Evolutionary conservation across 2,113 vertebrate genomes (phyloP), one percentile per base, ranked within the genome.

Genomic region (Zapornia atra): DNA sequence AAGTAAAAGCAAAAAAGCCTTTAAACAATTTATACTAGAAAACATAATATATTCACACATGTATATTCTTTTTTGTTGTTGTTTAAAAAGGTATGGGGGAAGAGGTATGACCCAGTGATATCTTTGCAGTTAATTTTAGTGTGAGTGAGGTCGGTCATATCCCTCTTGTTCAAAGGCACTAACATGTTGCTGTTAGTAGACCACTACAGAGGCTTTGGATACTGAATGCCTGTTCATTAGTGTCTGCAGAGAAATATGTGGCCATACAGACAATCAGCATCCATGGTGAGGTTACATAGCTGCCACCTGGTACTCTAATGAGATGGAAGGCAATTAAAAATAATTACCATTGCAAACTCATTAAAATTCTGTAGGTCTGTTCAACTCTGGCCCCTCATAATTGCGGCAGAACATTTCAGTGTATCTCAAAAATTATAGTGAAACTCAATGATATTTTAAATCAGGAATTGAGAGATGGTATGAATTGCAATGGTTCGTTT

Each of bases 311-410:
- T 76, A 88, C 66, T 61, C 86, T 85, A 94, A 94, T 63, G 73
- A 96, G 93, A 96, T 82, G 50, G 94, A 95, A 93, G 12, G 83
- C 92, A 96, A 97, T 97, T 96, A 96, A 95, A 97, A 97, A 96
- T 97, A 96, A 97, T 96, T 97, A 95, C 79, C 11, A 36, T 63
- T 80, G 73, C 53, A 85, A 89, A 82, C 70, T 93, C 90, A 94
- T 95, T 96, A 89, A 85, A 92, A 97, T 95, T 95, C 90, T 3
- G 5, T 80, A 73, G 71, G 48, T 93, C 94, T 85, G 46, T 73
- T 96, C 63, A 73, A 86, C 72, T 89, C 81, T 89, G 77, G 48
- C 78, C 84, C 44, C 29, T 66, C 26, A 10, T 92, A 96, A 92
- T 89, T 96, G 66, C 69, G 79, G 65, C 38, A 80, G 83, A 90